A percentile compares a stretch with the other conserved stretches of the same genome.
These are phyloP conservation scores for Cephus spinipes DNA, from an alignment of 2,888 invertebrate species.

Conservation along the genomic window DNA sequence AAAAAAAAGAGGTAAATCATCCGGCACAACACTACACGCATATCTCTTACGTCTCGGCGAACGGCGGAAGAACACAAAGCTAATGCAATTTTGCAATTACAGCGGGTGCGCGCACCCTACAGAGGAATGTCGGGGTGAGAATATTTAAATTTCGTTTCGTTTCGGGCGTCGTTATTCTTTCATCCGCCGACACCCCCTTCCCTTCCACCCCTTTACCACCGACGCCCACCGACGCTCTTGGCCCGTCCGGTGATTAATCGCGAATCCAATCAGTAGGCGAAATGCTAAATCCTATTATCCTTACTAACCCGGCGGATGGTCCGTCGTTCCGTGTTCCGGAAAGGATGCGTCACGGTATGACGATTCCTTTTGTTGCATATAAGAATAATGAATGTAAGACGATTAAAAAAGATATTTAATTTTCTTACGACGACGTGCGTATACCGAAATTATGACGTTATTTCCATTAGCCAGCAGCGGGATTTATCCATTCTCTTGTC, in stretches of 20 bases:
- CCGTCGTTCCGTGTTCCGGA: neutral
- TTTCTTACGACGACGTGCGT: neutral
- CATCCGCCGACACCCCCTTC: conserved; percentile 33
- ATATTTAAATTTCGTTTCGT: conserved; percentile 58
- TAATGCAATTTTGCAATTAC: conserved; percentile 63
- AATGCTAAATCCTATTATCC: conserved; percentile 8
- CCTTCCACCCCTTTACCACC: conserved; percentile 15
- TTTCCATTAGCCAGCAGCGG: neutral
- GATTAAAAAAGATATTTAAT: neutral
- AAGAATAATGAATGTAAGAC: neutral
- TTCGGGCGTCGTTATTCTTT: conserved; percentile 58
- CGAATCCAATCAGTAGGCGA: conserved; percentile 52
- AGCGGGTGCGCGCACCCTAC: conserved; percentile 30
- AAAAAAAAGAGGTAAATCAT: conserved; percentile 41
- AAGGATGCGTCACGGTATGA: neutral
- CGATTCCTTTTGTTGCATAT: neutral
- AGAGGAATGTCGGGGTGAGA: conserved; percentile 41
- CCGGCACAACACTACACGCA: conserved; percentile 37
- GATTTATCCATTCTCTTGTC: neutral
- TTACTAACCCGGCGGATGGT: neutral
- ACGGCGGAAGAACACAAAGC: conserved; percentile 59
- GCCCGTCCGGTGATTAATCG: conserved; percentile 48
- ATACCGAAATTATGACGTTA: neutral
- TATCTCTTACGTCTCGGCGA: conserved; percentile 57
- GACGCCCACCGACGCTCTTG: conserved; percentile 16